Base-by-base conservation (phyloP, 2,888 invertebrate species). In the Heliconius hortense region DNA sequence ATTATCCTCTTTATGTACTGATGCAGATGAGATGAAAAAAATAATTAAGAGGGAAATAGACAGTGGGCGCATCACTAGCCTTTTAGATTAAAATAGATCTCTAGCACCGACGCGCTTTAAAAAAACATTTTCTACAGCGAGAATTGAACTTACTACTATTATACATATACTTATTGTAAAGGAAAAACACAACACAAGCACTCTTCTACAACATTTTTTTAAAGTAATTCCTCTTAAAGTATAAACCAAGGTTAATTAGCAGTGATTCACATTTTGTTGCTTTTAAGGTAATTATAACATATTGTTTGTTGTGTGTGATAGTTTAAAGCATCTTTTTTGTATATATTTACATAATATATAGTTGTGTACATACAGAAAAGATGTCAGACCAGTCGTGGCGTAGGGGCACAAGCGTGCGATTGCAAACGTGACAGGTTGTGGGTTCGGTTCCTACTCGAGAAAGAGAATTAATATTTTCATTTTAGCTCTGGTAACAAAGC, bases 191-290 rank as follows among this genome's bases (percentile, higher is more conserved):
- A 59, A 60, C 8, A 31, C 48, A 18, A 48, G 62, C 26, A 62
- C 15, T 8, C 18, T 7, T 4, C 28, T 15, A 59, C 24, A 13
- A 24, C 1, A 59, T 11, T 56, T n/a, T 59, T n/a, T 59, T 59
- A 4, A 24, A n/a, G 1, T 24, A 56, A 18, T 5, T 4, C 1
- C 5, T 48, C 48, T 24, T n/a, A 21, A 39, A 39, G 24, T 39
- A n/a, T 39, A 64, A 39, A n/a, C 15, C 64, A 64, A 64, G 64
- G 64, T 39, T 64, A 39, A 64, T 64, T 39, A 39, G 35, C 18
- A 1, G 24, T 39, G 64, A 35, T 64, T 64, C n/a, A 39, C 13
- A 39, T 64, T n/a, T 13, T n/a, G 24, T 64, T 4, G 24, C 5
- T 39, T 15, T 64, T 11, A 35, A 24, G 7, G 35, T 15, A 39